Evolutionary conservation across 30 jellyfish, hydroid and myxozoan species (phyloP).

Genomic region (Pelagia noctiluca): DNA sequence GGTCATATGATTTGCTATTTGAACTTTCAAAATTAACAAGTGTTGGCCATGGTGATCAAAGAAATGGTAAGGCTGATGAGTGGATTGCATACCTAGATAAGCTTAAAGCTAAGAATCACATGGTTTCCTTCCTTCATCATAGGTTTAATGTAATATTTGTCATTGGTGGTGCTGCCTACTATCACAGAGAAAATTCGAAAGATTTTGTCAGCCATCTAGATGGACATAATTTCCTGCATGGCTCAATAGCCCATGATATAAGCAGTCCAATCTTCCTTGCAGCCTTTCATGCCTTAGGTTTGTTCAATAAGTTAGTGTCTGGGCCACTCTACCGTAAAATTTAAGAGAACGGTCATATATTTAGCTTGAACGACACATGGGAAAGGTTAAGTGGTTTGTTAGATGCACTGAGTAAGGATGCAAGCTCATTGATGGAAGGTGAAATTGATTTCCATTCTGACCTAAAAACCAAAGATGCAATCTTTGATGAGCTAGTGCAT

Average conservation of each 20-base stretch:
- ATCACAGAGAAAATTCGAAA: conserved; percentile 33
- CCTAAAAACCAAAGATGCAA: conserved; percentile 26
- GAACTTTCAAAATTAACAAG: conserved; percentile 15
- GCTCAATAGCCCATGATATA: conserved; percentile 14
- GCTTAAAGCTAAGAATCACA: neutral
- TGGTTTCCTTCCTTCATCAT: conserved; percentile 36
- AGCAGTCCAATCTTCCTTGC: too few species aligned
- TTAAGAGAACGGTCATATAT: conserved; percentile 48
- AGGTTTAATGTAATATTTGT: conserved; percentile 37
- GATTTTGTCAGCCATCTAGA: conserved; percentile 11
- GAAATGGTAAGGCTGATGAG: conserved; percentile 52
- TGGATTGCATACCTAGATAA: conserved; percentile 39
- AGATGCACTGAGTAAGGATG: conserved; percentile 2
- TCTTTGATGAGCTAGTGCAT: neutral
- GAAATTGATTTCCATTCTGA: neutral
- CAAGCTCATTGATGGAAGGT: conserved; percentile 14
- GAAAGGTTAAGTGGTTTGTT: neutral
- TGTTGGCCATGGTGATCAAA: conserved; percentile 44
- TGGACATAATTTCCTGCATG: conserved; percentile 11
- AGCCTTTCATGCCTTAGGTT: conserved; percentile 30
- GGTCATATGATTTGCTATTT: neutral
- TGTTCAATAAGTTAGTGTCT: conserved; percentile 34
- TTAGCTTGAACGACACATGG: conserved; percentile 21
- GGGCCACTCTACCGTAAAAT: conserved; percentile 40
- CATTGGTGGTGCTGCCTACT: conserved; percentile 53